These are phyloP conservation scores for Passer montanus DNA, from an alignment of 2,113 vertebrate genomes.

Conservation along the genomic window DNA sequence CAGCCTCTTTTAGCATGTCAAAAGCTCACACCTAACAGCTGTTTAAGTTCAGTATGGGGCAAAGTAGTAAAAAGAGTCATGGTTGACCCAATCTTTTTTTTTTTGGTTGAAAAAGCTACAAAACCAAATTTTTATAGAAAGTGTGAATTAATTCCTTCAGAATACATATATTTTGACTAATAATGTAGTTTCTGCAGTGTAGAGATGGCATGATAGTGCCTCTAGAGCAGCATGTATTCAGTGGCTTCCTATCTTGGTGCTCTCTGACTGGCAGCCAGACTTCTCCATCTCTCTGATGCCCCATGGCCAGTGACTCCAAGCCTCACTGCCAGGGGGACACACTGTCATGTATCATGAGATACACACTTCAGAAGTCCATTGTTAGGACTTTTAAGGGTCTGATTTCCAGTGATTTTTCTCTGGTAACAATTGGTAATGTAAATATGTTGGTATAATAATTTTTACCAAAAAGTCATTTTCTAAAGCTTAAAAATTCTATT, in stretches of 20 bases:
- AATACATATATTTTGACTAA: neutral
- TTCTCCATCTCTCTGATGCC: neutral
- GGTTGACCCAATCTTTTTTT: neutral
- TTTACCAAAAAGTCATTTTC: neutral
- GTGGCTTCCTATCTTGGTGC: neutral
- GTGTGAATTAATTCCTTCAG: neutral
- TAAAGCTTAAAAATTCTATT: neutral
- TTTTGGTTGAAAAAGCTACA: neutral
- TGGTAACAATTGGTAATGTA: neutral
- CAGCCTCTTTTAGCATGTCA: neutral
- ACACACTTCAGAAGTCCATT: accelerated
- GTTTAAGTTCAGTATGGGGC: neutral
- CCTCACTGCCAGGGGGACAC: neutral
- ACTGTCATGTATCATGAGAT: neutral
- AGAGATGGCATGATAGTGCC: neutral
- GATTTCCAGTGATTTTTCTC: neutral
- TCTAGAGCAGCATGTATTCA: neutral
- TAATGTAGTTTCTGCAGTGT: neutral
- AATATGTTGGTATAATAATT: neutral
- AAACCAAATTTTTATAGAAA: neutral
- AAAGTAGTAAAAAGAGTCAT: neutral
- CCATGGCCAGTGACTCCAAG: neutral
- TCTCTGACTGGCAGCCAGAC: neutral
- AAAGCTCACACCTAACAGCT: neutral
- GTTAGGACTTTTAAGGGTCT: neutral